Base-by-base conservation (phyloP, 2,888 invertebrate species). In the Euzetes globulus region DNA sequence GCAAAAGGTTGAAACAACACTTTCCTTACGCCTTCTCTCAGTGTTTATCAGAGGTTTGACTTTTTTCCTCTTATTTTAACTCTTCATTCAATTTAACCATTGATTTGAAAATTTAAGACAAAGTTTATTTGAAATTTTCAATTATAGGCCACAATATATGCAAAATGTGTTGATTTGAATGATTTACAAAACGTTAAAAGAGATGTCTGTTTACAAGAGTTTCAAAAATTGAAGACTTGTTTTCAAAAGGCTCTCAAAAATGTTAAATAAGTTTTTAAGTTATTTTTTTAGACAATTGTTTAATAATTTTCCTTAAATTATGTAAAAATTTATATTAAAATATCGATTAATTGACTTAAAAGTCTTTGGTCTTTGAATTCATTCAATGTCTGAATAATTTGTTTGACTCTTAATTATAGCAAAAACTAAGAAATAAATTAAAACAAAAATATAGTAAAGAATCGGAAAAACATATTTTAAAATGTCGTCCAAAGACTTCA, bases 181-280 rank as follows among this genome's bases (percentile, higher is more conserved):
- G 73, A 73, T 27, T 27, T 73, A 25, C 73, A 73, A 52, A 73
- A 73, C 65, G 65, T 73, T 0, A 33, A 19, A 47, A 27, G 41
- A 52, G 47, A 73, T 70, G n/a, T 55, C 13, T 73, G 73, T 68
- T 5, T 41, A 68, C 29, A 73, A 37, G 65, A 73, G 29, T 73
- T 73, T 55, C 25, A 29, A 33, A 63, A 68, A 52, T 19, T 73
- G 17, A 70, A 70, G 25, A 9, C 9, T 27, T 73, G 73, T 47
- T 73, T 73, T 73, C 68, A 73, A 70, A 70, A 17, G 13, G 68
- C 60, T n/a, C 9, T 73, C 11, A 73, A 73, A 73, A 65, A 65
- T 45, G 11, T 70, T 19, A 45, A 72, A 58, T 71, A 27, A 72
- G 6, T 25, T 22, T 9, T 55, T 25, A 22, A 25, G 22, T 55